These are phyloP conservation scores for Eilema caniola DNA, from an alignment of 2,888 invertebrate species.

Conservation along the genomic window DNA sequence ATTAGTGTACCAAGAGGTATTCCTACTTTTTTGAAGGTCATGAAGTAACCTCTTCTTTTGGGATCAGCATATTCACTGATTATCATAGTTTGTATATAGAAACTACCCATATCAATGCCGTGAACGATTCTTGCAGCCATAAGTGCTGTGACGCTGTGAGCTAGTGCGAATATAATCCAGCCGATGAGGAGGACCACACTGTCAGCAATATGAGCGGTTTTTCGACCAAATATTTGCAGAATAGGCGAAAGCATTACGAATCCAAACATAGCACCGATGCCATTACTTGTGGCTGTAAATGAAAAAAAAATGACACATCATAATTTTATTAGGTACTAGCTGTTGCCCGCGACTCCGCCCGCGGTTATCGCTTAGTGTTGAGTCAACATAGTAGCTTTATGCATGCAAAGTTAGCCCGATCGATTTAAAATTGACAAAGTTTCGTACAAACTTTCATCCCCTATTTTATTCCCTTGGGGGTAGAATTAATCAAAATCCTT, in stretches of 20 bases:
- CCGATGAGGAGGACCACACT: slow-evolving; percentile 45
- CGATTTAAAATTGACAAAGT: too few relatives aligned
- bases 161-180: slow-evolving; percentile 55
- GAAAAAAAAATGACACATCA: neutral
- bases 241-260: slow-evolving; percentile 55
- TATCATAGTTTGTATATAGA: slow-evolving; percentile 54
- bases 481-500: too few relatives aligned
- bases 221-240: slow-evolving; percentile 60
- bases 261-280: slow-evolving; percentile 57
- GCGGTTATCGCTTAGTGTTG: too few relatives aligned
- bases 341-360: too few relatives aligned
- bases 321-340: too few relatives aligned
- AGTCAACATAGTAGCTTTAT: too few relatives aligned
- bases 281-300: slow-evolving; percentile 55
- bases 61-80: slow-evolving; percentile 60
- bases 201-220: slow-evolving; percentile 42
- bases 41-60: slow-evolving; percentile 59
- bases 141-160: slow-evolving; percentile 46
- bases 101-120: slow-evolving; percentile 56
- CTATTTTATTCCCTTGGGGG: too few relatives aligned
- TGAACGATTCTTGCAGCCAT: slow-evolving; percentile 57
- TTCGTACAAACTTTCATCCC: too few relatives aligned
- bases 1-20: slow-evolving; percentile 51
- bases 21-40: slow-evolving; percentile 53
- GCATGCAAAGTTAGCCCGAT: too few relatives aligned